phyloP scores from a whole-genome alignment of 2,113 vertebrate species.

The Herpetotheres cachinnans region DNA sequence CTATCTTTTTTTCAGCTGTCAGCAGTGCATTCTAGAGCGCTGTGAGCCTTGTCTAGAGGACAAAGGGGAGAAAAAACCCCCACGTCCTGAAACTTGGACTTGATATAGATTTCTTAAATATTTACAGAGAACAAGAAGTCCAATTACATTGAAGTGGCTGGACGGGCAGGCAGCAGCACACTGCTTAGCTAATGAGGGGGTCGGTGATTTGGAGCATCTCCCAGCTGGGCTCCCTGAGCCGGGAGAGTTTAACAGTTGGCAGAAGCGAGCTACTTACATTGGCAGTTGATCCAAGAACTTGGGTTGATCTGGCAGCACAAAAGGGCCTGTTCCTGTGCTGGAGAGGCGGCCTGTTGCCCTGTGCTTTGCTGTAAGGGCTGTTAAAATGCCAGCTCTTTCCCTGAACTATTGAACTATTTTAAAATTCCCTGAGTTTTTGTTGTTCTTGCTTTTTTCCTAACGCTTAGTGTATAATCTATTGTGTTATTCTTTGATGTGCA shows the following conservation, averaged over 20 bases:
- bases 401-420: neutral
- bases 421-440: neutral
- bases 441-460: neutral
- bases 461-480: neutral
- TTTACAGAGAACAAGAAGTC: neutral
- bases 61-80: neutral
- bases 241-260: neutral
- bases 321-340: neutral
- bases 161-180: neutral
- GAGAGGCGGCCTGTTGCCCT: rapidly evolving
- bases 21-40: neutral
- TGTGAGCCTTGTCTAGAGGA: neutral
- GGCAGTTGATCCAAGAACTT: neutral
- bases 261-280: neutral
- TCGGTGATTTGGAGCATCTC: neutral
- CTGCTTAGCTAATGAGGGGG: neutral
- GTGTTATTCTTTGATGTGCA: neutral
- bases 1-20: neutral
- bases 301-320: neutral
- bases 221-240: neutral
- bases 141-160: neutral
- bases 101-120: neutral
- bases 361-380: neutral
- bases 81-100: neutral
- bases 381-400: neutral